Base-by-base conservation (phyloP, 2,113 vertebrate species). In the Callospermophilus lateralis region DNA sequence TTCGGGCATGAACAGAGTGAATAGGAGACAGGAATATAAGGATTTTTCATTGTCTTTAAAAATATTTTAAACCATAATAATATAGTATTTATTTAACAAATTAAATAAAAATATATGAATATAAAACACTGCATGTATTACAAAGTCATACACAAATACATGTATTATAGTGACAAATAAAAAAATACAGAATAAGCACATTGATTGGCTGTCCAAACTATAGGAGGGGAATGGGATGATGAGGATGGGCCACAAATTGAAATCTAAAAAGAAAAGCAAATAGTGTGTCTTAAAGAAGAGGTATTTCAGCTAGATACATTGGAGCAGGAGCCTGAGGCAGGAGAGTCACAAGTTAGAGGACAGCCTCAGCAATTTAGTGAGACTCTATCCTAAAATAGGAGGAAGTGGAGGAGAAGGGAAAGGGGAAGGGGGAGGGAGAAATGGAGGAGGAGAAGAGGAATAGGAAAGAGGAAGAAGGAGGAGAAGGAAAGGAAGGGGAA, bases 51-150 rank as follows among this genome's bases (percentile, higher is more conserved):
- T 70, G 30, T 17, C 9, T 76, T 72, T 55, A 28, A 88, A 97
- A 89, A 42, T 80, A 88, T 37, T 96, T 73, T 77, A 89, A 94
- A 68, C 26, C n/a, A 55, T 42, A 51, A 76, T 17, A 94, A 67
- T 86, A 37, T 10, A 63, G 53, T 55, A 76, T 58, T 55, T 70
- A 61, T 63, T 84, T 85, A 73, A 94, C 85, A 65, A 85, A 65
- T 77, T 51, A 95, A 63, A 39, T n/a, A 74, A 58, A 67, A 61
- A 89, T 42, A 32, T 34, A 63, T 26, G 24, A 72, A 70, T 20
- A 77, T 13, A 90, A 79, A 91, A 68, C 24, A 61, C 19, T 77
- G 8, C 13, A 73, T 81, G 22, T n/a, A 48, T 84, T 68, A 84
- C 19, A 68, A 87, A 78, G 45, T 67, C 15, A 78, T 67, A 72